phyloP scores from a whole-genome alignment of 2,888 invertebrate genomes.

The Netelia melanura region DNA sequence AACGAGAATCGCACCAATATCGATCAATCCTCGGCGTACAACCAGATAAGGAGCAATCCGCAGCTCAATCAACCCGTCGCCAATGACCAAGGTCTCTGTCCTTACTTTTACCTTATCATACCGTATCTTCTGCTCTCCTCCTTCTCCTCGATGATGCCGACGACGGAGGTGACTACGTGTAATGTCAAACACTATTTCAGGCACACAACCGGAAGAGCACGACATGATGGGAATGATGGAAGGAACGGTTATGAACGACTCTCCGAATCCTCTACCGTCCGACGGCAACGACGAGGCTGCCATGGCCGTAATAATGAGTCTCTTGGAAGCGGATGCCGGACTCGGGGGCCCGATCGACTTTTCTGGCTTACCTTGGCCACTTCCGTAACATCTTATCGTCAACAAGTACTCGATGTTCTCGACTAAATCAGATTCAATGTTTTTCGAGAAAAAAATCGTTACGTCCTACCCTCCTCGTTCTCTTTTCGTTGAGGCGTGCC shows the following conservation, averaged over 20 bases:
- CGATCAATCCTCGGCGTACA: constrained; percentile 78
- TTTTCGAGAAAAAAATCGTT: too few relatives aligned
- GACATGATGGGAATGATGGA: constrained; percentile 88
- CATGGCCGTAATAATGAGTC: constrained; percentile 96
- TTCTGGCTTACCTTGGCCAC: constrained; percentile 94
- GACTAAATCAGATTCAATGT: too few relatives aligned
- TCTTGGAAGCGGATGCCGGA: constrained; percentile 95
- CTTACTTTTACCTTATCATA: constrained; percentile 66
- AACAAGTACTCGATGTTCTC: not conserved
- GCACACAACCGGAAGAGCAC: constrained; percentile 82
- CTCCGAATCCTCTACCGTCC: constrained; percentile 85
- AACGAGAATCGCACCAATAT: constrained; percentile 76
- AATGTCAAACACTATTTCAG: constrained; percentile 72
- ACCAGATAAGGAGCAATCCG: constrained; percentile 85
- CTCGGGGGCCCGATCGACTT: constrained; percentile 95
- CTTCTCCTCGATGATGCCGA: too few relatives aligned
- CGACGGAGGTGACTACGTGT: constrained; percentile 47
- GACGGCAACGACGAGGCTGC: constrained; percentile 95
- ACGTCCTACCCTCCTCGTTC: too few relatives aligned
- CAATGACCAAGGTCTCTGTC: constrained; percentile 85
- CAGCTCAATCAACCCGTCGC: constrained; percentile 84
- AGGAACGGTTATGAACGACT: constrained; percentile 85
- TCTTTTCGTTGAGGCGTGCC: too few relatives aligned
- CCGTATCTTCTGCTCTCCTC: too few relatives aligned
- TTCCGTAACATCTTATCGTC: constrained; percentile 86